A percentile compares a stretch with the other conserved stretches of the same genome.
Evolutionary conservation across 2,797 vertebrate species (phyloP).

Genomic region (Sebastes hubbsi): DNA sequence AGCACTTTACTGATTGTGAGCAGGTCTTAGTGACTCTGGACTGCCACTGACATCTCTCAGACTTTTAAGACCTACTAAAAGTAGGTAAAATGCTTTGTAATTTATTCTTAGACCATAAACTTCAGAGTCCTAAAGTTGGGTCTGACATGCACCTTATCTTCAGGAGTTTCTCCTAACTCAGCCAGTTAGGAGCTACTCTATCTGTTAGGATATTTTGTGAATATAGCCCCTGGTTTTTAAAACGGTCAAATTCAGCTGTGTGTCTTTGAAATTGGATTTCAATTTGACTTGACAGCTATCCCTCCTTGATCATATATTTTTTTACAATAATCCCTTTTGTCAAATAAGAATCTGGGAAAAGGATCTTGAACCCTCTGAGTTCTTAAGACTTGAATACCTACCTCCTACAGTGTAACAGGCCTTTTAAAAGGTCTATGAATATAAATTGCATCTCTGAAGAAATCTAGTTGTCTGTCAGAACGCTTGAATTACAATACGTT

Average conservation of each 20-base stretch:
- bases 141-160: background rate
- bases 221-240: background rate
- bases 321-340: slow-evolving; percentile 24
- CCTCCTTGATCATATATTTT: slow-evolving; percentile 11
- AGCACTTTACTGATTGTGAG: background rate
- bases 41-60: background rate
- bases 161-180: background rate
- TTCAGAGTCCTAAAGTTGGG: background rate
- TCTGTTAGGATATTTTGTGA: background rate
- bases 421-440: slow-evolving; percentile 68
- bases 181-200: background rate
- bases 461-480: background rate
- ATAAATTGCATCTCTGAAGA: slow-evolving; percentile 54
- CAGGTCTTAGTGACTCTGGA: background rate
- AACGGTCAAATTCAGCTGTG: background rate
- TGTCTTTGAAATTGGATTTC: slow-evolving; percentile 8
- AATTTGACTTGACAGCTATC: slow-evolving; percentile 20
- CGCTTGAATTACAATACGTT: too few relatives aligned
- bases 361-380: slow-evolving; percentile 37
- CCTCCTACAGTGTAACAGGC: slow-evolving; percentile 35
- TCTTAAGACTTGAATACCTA: slow-evolving; percentile 47
- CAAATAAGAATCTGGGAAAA: slow-evolving; percentile 30
- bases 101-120: background rate
- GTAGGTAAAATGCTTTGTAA: background rate
- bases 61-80: background rate